Conservation (phyloP, 2,888 invertebrate genomes). For the Deroplatys truncata region DNA sequence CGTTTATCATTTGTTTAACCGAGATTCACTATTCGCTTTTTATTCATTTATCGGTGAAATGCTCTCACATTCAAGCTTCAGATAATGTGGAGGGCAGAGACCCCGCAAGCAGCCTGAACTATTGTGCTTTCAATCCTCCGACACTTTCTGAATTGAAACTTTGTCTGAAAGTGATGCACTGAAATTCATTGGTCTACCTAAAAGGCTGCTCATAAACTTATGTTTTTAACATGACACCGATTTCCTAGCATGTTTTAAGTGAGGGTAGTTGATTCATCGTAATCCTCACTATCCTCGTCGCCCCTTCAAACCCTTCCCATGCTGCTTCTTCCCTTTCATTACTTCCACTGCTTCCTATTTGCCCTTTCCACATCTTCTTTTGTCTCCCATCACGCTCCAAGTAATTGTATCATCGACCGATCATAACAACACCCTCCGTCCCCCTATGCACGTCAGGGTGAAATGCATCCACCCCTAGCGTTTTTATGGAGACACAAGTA, state of each 20-base stretch:
- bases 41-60: too few species aligned
- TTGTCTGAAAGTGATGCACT: too few species aligned
- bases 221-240: neutral
- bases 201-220: too few species aligned
- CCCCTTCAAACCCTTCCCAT: neutral
- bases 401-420: conserved; percentile 10
- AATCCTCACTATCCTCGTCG: neutral
- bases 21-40: too few species aligned
- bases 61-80: too few species aligned
- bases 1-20: too few species aligned
- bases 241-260: neutral
- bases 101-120: too few species aligned
- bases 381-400: neutral
- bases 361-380: neutral
- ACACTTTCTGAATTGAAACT: too few species aligned
- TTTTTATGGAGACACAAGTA: neutral
- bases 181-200: too few species aligned
- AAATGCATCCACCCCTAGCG: neutral
- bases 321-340: neutral
- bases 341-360: neutral
- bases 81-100: too few species aligned
- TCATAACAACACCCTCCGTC: conserved; percentile 6
- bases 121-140: too few species aligned
- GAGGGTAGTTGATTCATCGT: neutral
- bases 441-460: neutral